These are phyloP conservation scores for Drosophila ohnishii DNA, from an alignment of 1,140 invertebrate species.

Conservation along the genomic window DNA sequence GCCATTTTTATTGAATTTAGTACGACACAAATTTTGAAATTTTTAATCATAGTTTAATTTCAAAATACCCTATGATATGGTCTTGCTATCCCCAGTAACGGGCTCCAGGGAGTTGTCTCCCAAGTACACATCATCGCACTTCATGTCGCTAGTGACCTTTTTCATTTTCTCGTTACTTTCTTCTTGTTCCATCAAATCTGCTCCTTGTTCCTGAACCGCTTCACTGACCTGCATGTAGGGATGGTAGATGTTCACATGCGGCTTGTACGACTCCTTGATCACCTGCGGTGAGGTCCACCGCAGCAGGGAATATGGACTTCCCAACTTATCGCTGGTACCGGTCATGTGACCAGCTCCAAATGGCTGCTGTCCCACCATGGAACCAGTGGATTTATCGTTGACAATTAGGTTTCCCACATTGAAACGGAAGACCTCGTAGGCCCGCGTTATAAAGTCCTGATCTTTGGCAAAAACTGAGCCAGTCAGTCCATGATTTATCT, in stretches of 20 bases:
- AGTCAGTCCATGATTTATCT: constrained; percentile 95
- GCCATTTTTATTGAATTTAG: not conserved
- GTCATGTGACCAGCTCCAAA: constrained; percentile 97
- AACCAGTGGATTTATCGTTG: constrained; percentile 99
- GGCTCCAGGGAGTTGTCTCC: not conserved
- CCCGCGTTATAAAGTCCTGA: constrained; percentile 89
- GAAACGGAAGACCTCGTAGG: constrained; percentile 90
- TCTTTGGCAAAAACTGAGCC: constrained; percentile 97
- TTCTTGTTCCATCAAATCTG: not conserved
- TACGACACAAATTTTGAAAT: not conserved
- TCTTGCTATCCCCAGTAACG: not conserved
- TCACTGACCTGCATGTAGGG: constrained; percentile 91
- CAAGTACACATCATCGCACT: no score
- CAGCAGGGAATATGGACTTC: constrained; percentile 96
- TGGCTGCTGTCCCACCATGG: constrained; percentile 98
- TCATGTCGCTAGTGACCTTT: not conserved
- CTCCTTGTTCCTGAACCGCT: not conserved
- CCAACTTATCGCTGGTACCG: constrained; percentile 99
- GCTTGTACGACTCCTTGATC: constrained; percentile 96
- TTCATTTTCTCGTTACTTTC: not conserved
- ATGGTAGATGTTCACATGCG: constrained; percentile 91
- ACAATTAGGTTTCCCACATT: constrained; percentile 99
- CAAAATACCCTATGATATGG: no score
- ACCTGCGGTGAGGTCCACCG: constrained; percentile 96
- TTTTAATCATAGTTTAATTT: not conserved